These are phyloP conservation scores for Andrena camellia DNA, from an alignment of 2,888 invertebrate genomes.

Conservation along the genomic window DNA sequence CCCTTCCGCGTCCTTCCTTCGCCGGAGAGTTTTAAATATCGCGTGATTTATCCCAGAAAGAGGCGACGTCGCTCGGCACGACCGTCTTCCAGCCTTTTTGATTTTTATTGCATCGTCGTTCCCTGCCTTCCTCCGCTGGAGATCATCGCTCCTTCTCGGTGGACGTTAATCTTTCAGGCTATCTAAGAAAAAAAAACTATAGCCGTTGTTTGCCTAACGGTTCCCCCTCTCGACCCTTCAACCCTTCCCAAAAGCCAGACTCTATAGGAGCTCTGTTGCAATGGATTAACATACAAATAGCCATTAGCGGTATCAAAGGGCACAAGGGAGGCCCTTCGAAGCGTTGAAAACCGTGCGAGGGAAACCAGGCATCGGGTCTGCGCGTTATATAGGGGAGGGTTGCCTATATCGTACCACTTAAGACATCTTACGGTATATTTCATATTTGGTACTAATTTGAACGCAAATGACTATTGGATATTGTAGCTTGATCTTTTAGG, in stretches of 20 bases:
- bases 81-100: not conserved
- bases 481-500: too few relatives aligned
- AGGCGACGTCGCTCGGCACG: not conserved
- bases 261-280: not conserved
- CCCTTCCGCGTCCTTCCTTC: not conserved
- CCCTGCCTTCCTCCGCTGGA: too few relatives aligned
- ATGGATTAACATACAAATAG: slow-evolving; percentile 55
- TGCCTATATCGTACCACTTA: too few relatives aligned
- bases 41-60: slow-evolving; percentile 67
- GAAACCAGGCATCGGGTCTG: slow-evolving; percentile 60
- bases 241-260: not conserved
- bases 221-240: not conserved
- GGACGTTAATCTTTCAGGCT: slow-evolving; percentile 1
- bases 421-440: too few relatives aligned
- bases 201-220: not conserved
- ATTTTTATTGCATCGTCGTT: not conserved
- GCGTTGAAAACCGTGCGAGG: slow-evolving; percentile 13
- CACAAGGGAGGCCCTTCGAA: not conserved
- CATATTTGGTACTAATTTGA: too few relatives aligned
- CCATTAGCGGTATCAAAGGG: slow-evolving; percentile 42
- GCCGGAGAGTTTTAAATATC: slow-evolving; percentile 56
- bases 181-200: not conserved
- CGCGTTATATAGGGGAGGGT: not conserved
- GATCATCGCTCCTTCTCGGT: not conserved
- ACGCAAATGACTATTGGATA: too few relatives aligned